Evolutionary conservation across 2,797 vertebrate genomes (phyloP), one percentile per base, ranked within the genome.

Genomic region (Amblyopsis hoosieri): DNA sequence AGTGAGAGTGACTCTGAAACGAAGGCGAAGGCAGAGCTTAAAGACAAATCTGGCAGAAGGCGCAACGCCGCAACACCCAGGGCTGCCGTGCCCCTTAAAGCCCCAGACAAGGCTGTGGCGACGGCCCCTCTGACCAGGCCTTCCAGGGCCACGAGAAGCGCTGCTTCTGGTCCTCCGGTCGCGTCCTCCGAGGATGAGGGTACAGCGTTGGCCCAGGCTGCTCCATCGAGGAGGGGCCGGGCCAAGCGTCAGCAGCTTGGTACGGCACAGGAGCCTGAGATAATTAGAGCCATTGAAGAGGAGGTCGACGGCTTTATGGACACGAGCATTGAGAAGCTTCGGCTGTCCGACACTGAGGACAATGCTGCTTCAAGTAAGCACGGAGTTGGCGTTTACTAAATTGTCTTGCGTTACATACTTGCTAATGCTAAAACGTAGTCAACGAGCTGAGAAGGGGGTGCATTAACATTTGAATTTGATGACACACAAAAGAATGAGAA

Each of bases 1-100:
- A 96, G 96, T n/a, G 95, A 96, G 76, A 96, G 96, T n/a, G 95
- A 96, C 15, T 0, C 69, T 0, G 96, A 98, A 55, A 59, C 63
- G 0, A 67, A 62, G 8, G 54, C 42, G 12, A 60, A 76, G 33
- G 17, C 53, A 14, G 74, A 85, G 42, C 4, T 64, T 12, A 81
- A 74, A 64, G 66, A 79, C 69, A 90, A 78, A 74, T n/a, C n/a
- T 0, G 71, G 69, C 37, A 84, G 82, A 65, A 90, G 72, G 61
- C 64, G 15, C 64, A 53, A 58, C 0, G 23, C 68, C 2, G 7
- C 6, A 1, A 79, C 5, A 1, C 76, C 68, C 67, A 75, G 76
- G 72, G 64, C 67, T 50, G 67, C 54, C 12, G 46, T 37, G 61
- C n/a, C n/a, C n/a, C 13, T 54, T 80, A 89, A 82, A 53, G 52